phyloP scores from a whole-genome alignment of 2,797 vertebrate genomes.

The Falco cherrug region DNA sequence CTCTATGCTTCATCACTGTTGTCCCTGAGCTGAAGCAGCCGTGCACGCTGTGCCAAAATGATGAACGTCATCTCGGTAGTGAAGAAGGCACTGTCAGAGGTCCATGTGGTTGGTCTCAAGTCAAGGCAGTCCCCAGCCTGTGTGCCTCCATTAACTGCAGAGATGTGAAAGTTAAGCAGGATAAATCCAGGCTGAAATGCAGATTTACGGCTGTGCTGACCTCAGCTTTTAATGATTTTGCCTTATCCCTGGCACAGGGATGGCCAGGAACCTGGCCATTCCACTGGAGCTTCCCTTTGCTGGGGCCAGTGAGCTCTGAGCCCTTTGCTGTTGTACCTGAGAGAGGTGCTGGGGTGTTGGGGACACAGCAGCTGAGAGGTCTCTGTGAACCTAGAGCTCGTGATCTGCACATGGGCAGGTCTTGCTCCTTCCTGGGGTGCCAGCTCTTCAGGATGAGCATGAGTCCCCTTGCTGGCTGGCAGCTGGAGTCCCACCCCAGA shows the following conservation, averaged over 20 bases:
- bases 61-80: background rate
- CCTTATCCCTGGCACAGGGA: background rate
- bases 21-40: background rate
- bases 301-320: background rate
- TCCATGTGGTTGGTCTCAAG: fast-evolving
- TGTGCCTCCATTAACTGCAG: background rate
- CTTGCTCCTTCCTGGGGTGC: background rate
- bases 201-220: background rate
- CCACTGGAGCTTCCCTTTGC: background rate
- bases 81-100: background rate
- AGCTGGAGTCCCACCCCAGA: background rate
- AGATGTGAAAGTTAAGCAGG: background rate
- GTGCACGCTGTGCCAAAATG: background rate
- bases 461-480: background rate
- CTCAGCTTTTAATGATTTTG: background rate
- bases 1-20: background rate
- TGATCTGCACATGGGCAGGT: fast-evolving
- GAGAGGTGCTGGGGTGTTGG: background rate
- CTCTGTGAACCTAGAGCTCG: background rate
- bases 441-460: background rate
- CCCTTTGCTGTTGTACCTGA: background rate
- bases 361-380: background rate
- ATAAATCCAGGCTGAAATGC: background rate
- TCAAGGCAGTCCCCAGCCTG: background rate
- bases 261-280: background rate